These are phyloP conservation scores for Reticulitermes speratus DNA, from an alignment of 1,140 invertebrate species.

Conservation along the genomic window DNA sequence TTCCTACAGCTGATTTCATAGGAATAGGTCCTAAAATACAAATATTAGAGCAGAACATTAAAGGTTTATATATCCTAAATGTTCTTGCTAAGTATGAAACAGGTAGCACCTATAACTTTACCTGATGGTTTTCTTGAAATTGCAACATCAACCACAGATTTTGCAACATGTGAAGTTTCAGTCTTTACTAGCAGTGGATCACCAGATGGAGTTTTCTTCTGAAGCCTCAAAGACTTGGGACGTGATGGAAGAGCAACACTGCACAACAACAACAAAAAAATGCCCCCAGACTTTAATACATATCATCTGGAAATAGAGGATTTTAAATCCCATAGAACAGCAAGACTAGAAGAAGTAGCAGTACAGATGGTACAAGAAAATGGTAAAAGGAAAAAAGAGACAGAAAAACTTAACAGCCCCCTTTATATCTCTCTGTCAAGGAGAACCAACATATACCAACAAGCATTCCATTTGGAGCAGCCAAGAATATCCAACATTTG, in stretches of 20 bases:
- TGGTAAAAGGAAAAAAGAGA: no score
- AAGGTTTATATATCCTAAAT: no score
- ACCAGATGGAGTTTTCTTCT: not conserved
- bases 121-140: conserved; percentile 4
- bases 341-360: no score
- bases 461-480: no score
- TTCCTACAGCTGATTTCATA: not conserved
- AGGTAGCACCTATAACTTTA: not conserved
- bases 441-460: no score
- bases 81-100: no score
- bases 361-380: no score
- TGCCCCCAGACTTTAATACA: no score
- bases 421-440: no score
- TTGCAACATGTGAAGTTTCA: not conserved
- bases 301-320: not conserved
- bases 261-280: not conserved
- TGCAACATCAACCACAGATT: conserved; percentile 1
- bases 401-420: no score
- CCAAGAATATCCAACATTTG: no score
- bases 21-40: not conserved
- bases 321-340: no score
- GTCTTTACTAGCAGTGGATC: not conserved
- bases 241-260: not conserved
- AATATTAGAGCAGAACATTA: not conserved
- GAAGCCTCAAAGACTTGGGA: not conserved